A percentile compares a stretch with the other conserved stretches of the same genome.
phyloP scores from a whole-genome alignment of 2,113 vertebrate species.

The Rhegmatorhina hoffmannsi region DNA sequence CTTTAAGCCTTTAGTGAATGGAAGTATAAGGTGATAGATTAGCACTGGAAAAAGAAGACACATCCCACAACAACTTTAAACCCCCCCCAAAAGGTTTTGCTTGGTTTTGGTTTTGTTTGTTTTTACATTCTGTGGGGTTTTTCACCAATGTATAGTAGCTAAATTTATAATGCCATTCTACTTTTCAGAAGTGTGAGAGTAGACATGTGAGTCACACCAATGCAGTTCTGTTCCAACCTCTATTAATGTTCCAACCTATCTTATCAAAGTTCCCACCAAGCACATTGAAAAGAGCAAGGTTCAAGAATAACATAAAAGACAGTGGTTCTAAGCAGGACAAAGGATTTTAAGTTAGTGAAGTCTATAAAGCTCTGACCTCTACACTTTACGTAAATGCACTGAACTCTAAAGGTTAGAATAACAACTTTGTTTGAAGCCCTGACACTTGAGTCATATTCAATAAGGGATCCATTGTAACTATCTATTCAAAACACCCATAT shows the following conservation, averaged over 20 bases:
- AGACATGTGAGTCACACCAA: background rate
- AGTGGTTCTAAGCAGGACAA: background rate
- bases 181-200: background rate
- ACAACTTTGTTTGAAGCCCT: background rate
- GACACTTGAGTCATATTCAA: background rate
- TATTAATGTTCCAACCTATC: background rate
- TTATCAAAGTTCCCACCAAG: constrained; percentile 5
- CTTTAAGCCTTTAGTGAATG: background rate
- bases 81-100: background rate
- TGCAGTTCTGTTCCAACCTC: background rate
- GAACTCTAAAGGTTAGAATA: constrained; percentile 34
- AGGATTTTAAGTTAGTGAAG: background rate
- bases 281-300: background rate
- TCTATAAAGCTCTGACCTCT: constrained; percentile 4
- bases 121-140: background rate
- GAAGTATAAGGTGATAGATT: background rate
- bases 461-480: constrained; percentile 12
- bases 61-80: background rate
- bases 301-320: background rate
- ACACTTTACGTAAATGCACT: constrained; percentile 5
- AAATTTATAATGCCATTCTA: background rate
- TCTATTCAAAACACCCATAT: background rate
- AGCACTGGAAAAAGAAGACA: background rate
- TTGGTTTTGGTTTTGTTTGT: background rate
- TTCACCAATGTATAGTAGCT: background rate